phyloP scores from a whole-genome alignment of 2,888 invertebrate species.

The Synanthedon vespiformis region DNA sequence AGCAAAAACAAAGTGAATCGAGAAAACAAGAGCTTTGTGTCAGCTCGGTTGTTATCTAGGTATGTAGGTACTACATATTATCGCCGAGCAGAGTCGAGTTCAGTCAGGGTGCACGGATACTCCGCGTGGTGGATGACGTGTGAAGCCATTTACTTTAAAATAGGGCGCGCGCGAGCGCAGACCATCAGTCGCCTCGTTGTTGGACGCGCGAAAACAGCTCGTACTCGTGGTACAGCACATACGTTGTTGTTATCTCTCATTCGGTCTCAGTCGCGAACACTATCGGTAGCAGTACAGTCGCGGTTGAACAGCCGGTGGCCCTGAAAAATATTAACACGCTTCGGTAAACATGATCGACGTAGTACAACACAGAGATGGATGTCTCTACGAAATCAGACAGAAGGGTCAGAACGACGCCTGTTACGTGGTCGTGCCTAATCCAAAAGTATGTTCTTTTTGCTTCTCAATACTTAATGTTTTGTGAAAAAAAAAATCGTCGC shows the following conservation, averaged over 20 bases:
- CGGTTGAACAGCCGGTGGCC: constrained; percentile 29
- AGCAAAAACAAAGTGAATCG: constrained; percentile 1
- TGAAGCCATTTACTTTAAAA: constrained; percentile 53
- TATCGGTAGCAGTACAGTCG: constrained; percentile 12
- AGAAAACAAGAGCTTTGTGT: constrained; percentile 40
- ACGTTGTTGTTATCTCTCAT: constrained; percentile 19
- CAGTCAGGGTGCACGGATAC: constrained; percentile 31
- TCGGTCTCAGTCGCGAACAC: constrained; percentile 19
- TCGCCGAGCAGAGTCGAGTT: constrained; percentile 33
- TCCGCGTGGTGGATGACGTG: constrained; percentile 62
- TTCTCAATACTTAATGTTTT: neutral
- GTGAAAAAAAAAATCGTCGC: neutral
- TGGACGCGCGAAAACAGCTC: constrained; percentile 41
- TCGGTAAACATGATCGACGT: constrained; percentile 51
- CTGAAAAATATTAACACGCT: constrained; percentile 24
- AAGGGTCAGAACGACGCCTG: constrained; percentile 75
- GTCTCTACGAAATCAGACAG: constrained; percentile 76
- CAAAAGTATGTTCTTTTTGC: constrained; percentile 67
- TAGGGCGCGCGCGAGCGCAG: constrained; percentile 66
- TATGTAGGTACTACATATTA: constrained; percentile 30
- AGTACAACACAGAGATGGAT: constrained; percentile 61
- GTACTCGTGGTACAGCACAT: constrained; percentile 12
- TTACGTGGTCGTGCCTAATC: constrained; percentile 77
- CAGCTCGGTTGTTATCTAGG: constrained; percentile 39
- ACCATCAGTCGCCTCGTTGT: constrained; percentile 73